Evolutionary conservation across 2,113 vertebrate genomes (phyloP), one percentile per base, ranked within the genome.

Genomic region (Zeus faber): DNA sequence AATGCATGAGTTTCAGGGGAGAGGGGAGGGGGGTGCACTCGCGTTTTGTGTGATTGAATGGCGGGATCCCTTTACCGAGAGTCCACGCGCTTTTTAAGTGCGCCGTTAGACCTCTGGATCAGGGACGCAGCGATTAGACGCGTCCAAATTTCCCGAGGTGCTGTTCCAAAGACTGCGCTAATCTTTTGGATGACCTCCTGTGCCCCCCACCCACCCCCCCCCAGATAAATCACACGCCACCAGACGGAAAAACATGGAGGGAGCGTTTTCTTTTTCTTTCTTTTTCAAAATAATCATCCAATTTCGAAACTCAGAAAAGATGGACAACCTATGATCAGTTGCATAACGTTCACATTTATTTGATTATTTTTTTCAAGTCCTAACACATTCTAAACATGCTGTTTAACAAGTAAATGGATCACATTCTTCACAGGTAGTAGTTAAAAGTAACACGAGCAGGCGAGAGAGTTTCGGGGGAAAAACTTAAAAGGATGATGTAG

Each of bases 351-450:
- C 94, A 98, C 94, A 94, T 98, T 98, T 97, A 97, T 97, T 98
- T 94, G 79, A 77, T 89, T n/a, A n/a, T n/a, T n/a, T n/a, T n/a
- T n/a, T 96, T 95, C 90, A 91, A 93, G 92, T 92, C 89, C 94
- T 97, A 97, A 94, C 83, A 93, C 89, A 94, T 82, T 89, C 93
- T 96, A 97, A 92, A 96, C 95, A 98, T 96, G 94, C 94, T 91
- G 33, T 91, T 92, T 72, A 94, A 96, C 91, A 96, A 91, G 87
- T 91, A 93, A 11, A 72, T 90, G 92, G 92, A 90, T 95, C 96
- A 96, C 93, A 95, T 86, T 95, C 92, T 94, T 94, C 92, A 97
- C 93, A 97, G 95, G 96, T 97, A 98, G 95, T 97, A 98, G 95
- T 97, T 88, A 92, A 87, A n/a, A 92, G 90, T 94, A 91, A 92